phyloP scores from a whole-genome alignment of 2,888 invertebrate species.

The Dryomyza anilis region DNA sequence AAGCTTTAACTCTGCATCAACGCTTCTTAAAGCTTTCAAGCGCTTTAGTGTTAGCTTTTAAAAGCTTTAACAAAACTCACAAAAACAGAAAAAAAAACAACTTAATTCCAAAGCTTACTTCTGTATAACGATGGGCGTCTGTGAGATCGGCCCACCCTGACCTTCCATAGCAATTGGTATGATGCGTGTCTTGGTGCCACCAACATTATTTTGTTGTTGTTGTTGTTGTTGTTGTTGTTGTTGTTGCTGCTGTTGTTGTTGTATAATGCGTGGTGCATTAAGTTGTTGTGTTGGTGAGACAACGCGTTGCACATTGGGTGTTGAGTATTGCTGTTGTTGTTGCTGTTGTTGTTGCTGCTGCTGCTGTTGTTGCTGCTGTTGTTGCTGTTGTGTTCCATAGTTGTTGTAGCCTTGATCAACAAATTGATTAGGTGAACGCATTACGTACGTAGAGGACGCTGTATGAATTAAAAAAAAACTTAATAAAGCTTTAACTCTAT shows the following conservation, averaged over 20 bases:
- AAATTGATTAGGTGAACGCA: constrained; percentile 62
- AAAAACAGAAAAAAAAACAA: too few relatives aligned
- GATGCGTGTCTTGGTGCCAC: constrained; percentile 59
- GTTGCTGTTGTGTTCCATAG: constrained; percentile 41
- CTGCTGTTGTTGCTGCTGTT: constrained; percentile 43
- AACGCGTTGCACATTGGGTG: constrained; percentile 40
- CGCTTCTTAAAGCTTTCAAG: too few relatives aligned
- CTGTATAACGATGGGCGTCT: constrained; percentile 58
- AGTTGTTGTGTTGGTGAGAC: constrained; percentile 44
- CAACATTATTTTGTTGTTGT: constrained; percentile 25
- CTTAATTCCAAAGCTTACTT: too few relatives aligned
- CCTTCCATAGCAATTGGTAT: constrained; percentile 69
- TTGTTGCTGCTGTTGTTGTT: constrained; percentile 42
- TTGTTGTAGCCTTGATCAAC: constrained; percentile 62
- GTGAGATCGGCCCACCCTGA: constrained; percentile 52
- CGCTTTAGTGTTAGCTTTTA: too few relatives aligned
- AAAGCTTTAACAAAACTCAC: too few relatives aligned
- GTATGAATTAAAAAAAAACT: constrained; percentile 22
- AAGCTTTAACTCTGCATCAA: too few relatives aligned
- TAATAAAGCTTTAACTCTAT: too few relatives aligned
- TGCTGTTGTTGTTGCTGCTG: constrained; percentile 38
- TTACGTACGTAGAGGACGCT: constrained; percentile 54
- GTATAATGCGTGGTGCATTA: constrained; percentile 41
- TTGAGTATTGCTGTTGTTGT: too few relatives aligned
- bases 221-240: constrained; percentile 33